phyloP scores from a whole-genome alignment of 53 echinoderm and acorn worm genomes.

The Arbacia lixula region DNA sequence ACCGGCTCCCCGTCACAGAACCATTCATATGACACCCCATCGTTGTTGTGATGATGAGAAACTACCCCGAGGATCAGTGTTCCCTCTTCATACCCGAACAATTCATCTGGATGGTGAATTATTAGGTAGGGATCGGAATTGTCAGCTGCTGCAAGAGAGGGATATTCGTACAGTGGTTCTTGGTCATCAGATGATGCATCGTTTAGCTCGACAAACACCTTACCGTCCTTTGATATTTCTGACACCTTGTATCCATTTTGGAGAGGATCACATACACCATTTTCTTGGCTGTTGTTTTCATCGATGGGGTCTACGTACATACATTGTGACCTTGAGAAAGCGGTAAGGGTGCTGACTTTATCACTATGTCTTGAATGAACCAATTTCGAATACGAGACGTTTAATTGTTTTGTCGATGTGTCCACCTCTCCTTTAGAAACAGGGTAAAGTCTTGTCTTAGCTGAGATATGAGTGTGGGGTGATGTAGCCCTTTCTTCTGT shows the following conservation, averaged over 20 bases:
- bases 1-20: conserved; percentile 38
- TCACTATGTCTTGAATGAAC: conserved; percentile 23
- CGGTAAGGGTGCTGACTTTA: conserved; percentile 40
- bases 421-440: conserved; percentile 41
- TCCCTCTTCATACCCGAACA: conserved; percentile 50
- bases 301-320: conserved; percentile 10
- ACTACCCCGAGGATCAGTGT: conserved; percentile 38
- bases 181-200: neutral
- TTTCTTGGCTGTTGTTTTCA: neutral
- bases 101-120: conserved; percentile 52
- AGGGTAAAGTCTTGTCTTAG: conserved; percentile 35
- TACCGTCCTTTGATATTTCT: conserved; percentile 36
- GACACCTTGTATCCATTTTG: conserved; percentile 38
- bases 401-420: conserved; percentile 1
- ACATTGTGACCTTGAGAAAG: conserved; percentile 32
- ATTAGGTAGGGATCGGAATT: conserved; percentile 50
- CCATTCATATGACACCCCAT: conserved; percentile 47
- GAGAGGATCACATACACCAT: conserved; percentile 39
- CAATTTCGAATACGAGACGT: conserved; percentile 35
- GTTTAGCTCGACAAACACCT: conserved; percentile 9
- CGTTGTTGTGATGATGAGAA: conserved; percentile 53
- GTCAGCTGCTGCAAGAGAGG: conserved; percentile 20
- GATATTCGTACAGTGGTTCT: conserved; percentile 46
- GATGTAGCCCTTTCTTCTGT: neutral
- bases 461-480: conserved; percentile 12